These are phyloP conservation scores for Acanthaster planci DNA, from an alignment of 35 echinoderm and acorn worm genomes.

Conservation along the genomic window DNA sequence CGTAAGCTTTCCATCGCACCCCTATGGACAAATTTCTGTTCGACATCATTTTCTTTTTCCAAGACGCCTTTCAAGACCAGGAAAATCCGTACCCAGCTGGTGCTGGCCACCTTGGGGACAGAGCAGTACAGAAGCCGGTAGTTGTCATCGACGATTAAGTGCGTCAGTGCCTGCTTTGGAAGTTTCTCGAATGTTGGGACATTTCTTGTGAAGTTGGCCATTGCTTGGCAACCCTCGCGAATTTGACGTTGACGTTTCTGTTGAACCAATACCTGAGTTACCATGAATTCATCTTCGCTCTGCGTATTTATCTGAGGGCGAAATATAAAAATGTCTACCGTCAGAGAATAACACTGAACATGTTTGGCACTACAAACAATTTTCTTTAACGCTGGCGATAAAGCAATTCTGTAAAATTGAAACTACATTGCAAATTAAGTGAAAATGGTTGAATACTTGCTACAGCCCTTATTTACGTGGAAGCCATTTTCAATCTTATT, in stretches of 20 bases:
- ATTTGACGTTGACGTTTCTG: slow-evolving; percentile 12
- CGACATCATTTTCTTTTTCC: slow-evolving; percentile 32
- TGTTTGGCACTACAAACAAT: too few relatives aligned
- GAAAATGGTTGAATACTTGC: too few relatives aligned
- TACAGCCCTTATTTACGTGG: too few relatives aligned
- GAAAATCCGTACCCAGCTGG: slow-evolving; percentile 88
- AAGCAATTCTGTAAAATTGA: too few relatives aligned
- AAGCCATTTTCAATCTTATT: too few relatives aligned
- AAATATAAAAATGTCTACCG: too few relatives aligned
- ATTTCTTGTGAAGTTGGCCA: neutral
- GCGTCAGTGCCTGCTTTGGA: neutral
- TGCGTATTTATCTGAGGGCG: too few relatives aligned
- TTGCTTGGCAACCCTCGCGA: slow-evolving; percentile 21
- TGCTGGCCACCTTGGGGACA: slow-evolving; percentile 86
- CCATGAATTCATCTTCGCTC: slow-evolving; percentile 32
- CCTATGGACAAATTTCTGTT: slow-evolving; percentile 64
- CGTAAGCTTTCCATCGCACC: slow-evolving; percentile 15
- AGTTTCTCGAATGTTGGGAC: neutral
- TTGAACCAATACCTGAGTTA: slow-evolving; percentile 27
- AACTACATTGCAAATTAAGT: too few relatives aligned
- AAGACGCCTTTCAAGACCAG: slow-evolving; percentile 70
- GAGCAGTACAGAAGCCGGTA: slow-evolving; percentile 81
- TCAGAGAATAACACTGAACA: too few relatives aligned
- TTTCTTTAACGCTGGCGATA: too few relatives aligned
- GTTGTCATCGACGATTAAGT: slow-evolving; percentile 74